Evolutionary conservation across 1,140 invertebrate species (phyloP), one percentile per base, ranked within the genome.

Genomic region (Gryon sp.): DNA sequence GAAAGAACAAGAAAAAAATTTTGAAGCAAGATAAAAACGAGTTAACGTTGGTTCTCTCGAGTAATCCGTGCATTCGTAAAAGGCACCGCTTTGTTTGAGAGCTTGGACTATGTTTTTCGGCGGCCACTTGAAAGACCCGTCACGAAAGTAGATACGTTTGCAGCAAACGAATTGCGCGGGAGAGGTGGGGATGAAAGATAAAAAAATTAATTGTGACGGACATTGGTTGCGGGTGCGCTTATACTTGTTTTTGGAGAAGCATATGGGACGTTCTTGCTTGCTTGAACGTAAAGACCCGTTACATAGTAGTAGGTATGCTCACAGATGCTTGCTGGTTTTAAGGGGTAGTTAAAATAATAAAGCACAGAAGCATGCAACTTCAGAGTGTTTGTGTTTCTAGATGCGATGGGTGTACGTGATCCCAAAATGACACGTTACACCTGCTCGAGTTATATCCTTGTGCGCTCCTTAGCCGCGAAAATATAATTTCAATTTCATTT

Each of bases 341-440:
- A 82, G 78, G 78, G 79, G 53, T 80, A 59, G 76, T 81, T 86
- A 81, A 84, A 86, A 86, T 84, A 85, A 86, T 85, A 87, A 87
- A 87, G 81, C 83, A 62, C 65, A 50, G 50, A 38, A 32, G 59
- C 40, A 79, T 22, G 79, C 76, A 78, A 73, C 75, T 55, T 30
- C 40, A 48, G 66, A 76, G 50, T 85, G 83, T 86, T 84, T 86
- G 81, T 84, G 74, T 84, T 86, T 84, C 76, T 66, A 83, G 78
- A 72, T 50, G 57, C 53, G 76, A 82, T 65, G 75, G 66, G 34
- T 63, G 72, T 45, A 68, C 41, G 40, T 77, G 78, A 81, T 81
- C 75, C 65, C 53, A 59, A 78, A 77, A 78, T 78, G 83, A 85
- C 74, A 59, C 62, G 32, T 16, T 38, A 55, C 84, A 84, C 82